Base-by-base conservation (phyloP, 2,888 invertebrate species). In the Amphiduros pacificus region DNA sequence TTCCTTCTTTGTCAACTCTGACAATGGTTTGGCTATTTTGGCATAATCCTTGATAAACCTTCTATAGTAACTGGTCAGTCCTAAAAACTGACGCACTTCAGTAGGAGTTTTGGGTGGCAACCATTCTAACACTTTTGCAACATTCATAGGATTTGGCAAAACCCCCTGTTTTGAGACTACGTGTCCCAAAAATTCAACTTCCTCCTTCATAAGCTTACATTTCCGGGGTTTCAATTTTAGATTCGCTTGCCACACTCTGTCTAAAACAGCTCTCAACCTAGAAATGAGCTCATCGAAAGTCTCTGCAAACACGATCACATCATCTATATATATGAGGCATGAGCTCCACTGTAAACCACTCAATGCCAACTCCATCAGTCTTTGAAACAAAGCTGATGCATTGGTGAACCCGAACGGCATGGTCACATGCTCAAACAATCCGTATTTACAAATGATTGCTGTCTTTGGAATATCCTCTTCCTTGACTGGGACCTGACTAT, bases 1-100 rank as follows among this genome's bases (percentile, higher is more conserved):
- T 5, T 31, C 51, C 36, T 69, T 58, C 83, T 94, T 31, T 22
- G 51, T 62, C 17, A 66, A 59, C 29, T 69, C 40, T 24, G 55
- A 51, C 24, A 72, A 36, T 0, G 68, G 68, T 9, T 41, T n/a
- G 0, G 67, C 67, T 9, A 62, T 41, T 2, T 40, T 44, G 6
- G 69, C 31, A 55, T 69, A 66, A 11, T 60, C 44, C 14, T 51
- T 32, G 5, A 72, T 61, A 32, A 68, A 72, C 28, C 63, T 59
- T 2, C 68, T 58, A 26, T 70, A 73, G 51, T 67, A 73, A 20
- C 64, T 64, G 26, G 36, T 32, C 4, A 67, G 53, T 0, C 73
- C 73, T 1, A 73, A 52, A 27, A 73, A 67, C 1, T 63, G 28
- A 20, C 58, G 49, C 2, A 71, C 53, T 50, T 67, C 56, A n/a